These are phyloP conservation scores for Pteronotus mesoamericanus DNA, from an alignment of 2,797 vertebrate genomes.

Conservation along the genomic window DNA sequence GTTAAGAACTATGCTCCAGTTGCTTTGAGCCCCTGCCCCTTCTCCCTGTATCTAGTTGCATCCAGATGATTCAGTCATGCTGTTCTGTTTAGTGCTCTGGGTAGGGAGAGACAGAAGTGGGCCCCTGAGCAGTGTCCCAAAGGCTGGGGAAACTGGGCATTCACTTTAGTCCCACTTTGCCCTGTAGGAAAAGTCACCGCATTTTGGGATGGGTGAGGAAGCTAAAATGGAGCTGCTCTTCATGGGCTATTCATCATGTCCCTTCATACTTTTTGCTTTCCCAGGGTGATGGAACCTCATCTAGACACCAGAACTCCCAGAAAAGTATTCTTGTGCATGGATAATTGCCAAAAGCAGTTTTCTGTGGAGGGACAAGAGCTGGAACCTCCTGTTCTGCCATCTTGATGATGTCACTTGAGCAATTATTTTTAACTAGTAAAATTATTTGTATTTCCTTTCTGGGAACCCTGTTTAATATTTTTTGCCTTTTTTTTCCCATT, in stretches of 20 bases:
- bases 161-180: neutral
- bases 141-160: neutral
- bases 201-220: neutral
- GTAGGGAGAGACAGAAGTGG: neutral
- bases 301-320: neutral
- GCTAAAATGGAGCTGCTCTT: neutral
- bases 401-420: neutral
- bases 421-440: neutral
- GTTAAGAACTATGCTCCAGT: neutral
- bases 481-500: neutral
- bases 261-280: neutral
- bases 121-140: neutral
- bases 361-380: neutral
- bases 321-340: neutral
- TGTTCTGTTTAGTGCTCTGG: neutral
- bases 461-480: neutral
- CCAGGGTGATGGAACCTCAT: neutral
- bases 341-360: neutral
- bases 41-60: neutral
- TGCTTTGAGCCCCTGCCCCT: neutral
- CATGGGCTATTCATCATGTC: neutral
- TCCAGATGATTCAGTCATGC: neutral
- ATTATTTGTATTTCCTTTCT: neutral
- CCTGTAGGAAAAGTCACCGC: neutral
- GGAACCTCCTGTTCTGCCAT: neutral